Evolutionary conservation across 2,797 vertebrate species (phyloP).

Genomic region (Stomatorhinus walkeri): DNA sequence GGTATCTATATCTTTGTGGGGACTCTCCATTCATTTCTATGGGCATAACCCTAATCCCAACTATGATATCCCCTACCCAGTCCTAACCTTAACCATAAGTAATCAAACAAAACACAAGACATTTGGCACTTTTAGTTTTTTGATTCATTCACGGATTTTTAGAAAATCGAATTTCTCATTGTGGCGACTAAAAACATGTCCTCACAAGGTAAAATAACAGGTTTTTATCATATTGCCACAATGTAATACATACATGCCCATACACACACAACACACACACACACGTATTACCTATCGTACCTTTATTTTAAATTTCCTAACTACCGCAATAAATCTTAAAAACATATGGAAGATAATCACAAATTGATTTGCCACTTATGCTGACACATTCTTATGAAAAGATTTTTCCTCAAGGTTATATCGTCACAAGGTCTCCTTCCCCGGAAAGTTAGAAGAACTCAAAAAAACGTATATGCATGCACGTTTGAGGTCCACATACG

Average conservation of each 20-base stretch:
- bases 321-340: not conserved
- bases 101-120: not conserved
- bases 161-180: not conserved
- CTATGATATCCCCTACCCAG: not conserved
- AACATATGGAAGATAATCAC: not conserved
- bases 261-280: not conserved
- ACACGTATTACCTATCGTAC: not conserved
- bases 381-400: not conserved
- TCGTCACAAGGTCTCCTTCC: not conserved
- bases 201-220: not conserved
- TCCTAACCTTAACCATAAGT: not conserved
- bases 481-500: not conserved
- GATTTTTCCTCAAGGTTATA: not conserved
- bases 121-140: not conserved
- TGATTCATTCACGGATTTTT: not conserved
- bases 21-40: not conserved
- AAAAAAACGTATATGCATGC: not conserved
- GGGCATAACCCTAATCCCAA: not conserved
- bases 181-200: not conserved
- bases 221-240: not conserved
- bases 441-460: not conserved
- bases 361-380: not conserved
- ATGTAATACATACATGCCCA: not conserved
- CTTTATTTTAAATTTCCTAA: not conserved
- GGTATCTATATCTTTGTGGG: not conserved